Conservation (phyloP, 1,140 invertebrate genomes). For the Pollicipes pollicipes region DNA sequence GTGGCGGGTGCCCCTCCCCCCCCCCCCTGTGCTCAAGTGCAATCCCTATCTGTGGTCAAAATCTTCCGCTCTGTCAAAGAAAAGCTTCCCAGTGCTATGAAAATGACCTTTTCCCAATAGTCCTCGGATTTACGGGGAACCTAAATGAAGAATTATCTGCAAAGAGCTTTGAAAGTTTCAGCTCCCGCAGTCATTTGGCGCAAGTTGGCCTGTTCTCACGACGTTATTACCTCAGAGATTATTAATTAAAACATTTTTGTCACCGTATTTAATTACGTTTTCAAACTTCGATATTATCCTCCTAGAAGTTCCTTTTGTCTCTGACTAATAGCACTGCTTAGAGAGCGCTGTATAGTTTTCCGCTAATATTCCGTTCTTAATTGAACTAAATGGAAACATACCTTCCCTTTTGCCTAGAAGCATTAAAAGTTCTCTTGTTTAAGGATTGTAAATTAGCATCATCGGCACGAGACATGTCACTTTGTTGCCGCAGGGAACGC, state of each 20-base stretch:
- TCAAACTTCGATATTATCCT: conserved; percentile 2
- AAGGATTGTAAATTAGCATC: conserved; percentile 1
- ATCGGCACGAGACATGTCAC: not conserved
- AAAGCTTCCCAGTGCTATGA: no score
- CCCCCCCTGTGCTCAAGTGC: no score
- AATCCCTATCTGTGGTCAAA: no score
- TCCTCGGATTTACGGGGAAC: not conserved
- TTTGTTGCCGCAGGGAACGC: not conserved
- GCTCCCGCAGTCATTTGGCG: not conserved
- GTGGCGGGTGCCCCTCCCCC: no score
- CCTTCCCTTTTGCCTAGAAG: not conserved
- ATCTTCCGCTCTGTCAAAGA: no score
- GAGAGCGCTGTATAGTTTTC: not conserved
- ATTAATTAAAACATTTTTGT: conserved; percentile 2
- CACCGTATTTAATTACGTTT: conserved; percentile 2
- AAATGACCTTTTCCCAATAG: not conserved
- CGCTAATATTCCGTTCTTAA: not conserved
- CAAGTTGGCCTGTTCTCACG: not conserved
- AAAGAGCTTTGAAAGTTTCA: not conserved
- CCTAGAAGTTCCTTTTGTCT: not conserved
- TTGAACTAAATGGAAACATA: conserved; percentile 2
- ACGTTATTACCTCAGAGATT: not conserved
- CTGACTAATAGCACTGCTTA: not conserved
- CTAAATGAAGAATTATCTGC: not conserved
- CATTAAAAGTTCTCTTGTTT: conserved; percentile 1